Evolutionary conservation across 1,140 invertebrate species (phyloP).

Genomic region (Drosophila sucinea): DNA sequence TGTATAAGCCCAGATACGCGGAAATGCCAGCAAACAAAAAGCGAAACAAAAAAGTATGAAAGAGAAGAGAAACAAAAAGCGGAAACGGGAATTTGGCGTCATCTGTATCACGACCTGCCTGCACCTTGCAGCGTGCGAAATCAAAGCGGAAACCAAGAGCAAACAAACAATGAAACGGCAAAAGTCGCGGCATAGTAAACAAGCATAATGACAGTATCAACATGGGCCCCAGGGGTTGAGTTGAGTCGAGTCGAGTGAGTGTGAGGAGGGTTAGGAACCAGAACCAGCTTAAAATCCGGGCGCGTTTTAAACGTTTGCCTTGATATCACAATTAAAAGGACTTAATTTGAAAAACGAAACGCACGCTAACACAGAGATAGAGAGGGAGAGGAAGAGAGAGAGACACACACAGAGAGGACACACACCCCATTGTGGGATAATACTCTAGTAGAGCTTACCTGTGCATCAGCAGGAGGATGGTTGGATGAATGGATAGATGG

Average conservation of each 20-base stretch:
- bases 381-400: conserved; percentile 11
- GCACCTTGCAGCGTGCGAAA: conserved; percentile 42
- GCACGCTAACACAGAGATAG: conserved; percentile 31
- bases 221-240: conserved; percentile 31
- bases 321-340: conserved; percentile 82
- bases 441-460: conserved; percentile 51
- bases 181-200: conserved; percentile 78
- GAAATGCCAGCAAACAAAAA: conserved; percentile 10
- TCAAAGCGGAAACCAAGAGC: conserved; percentile 65
- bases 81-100: conserved; percentile 12
- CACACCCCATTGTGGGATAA: conserved; percentile 56
- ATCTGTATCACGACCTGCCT: background rate
- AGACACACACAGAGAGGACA: background rate
- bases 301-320: conserved; percentile 70
- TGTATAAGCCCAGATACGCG: conserved; percentile 14
- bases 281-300: conserved; percentile 61
- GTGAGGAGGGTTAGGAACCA: conserved; percentile 13
- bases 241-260: background rate
- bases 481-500: no score
- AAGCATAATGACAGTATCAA: conserved; percentile 77
- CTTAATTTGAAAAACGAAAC: conserved; percentile 80
- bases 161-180: conserved; percentile 59
- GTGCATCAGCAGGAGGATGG: conserved; percentile 26
- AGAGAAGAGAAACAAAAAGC: conserved; percentile 3
- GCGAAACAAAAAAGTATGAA: background rate